These are phyloP conservation scores for Tenebrio molitor DNA, from an alignment of 1,140 invertebrate species.

Conservation along the genomic window DNA sequence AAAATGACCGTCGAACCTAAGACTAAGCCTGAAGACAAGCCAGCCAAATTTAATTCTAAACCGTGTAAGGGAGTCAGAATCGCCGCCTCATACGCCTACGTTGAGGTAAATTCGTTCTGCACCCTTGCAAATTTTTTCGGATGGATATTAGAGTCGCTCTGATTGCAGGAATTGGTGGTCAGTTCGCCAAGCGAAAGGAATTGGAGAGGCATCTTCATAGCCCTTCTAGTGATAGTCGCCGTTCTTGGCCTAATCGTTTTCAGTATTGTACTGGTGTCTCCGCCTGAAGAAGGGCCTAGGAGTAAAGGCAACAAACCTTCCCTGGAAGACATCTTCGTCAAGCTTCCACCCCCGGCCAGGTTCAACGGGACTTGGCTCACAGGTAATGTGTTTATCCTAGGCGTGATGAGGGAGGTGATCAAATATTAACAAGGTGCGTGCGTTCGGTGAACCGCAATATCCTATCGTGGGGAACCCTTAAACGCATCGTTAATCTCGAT, in stretches of 20 bases:
- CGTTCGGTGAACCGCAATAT: conserved; percentile 11
- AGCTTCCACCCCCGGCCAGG: conserved; percentile 72
- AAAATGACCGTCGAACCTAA: conserved; percentile 33
- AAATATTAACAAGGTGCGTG: conserved; percentile 21
- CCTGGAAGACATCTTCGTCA: conserved; percentile 76
- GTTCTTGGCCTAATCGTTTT: conserved; percentile 89
- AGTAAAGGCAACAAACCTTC: conserved; percentile 76
- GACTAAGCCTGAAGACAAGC: conserved; percentile 39
- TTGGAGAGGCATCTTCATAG: conserved; percentile 92
- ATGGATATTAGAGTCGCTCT: too few relatives aligned
- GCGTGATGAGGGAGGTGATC: neutral
- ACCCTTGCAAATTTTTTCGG: too few relatives aligned
- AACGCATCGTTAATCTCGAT: conserved; percentile 20
- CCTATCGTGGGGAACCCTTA: conserved; percentile 2
- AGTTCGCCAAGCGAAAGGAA: conserved; percentile 86
- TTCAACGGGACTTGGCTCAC: conserved; percentile 88
- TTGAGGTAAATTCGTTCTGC: conserved; percentile 63
- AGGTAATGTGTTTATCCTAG: conserved; percentile 69
- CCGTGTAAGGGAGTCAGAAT: conserved; percentile 59
- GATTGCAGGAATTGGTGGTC: conserved; percentile 82
- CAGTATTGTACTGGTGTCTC: conserved; percentile 88
- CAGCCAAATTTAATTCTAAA: conserved; percentile 51
- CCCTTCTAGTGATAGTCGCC: conserved; percentile 87
- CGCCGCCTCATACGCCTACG: conserved; percentile 60
- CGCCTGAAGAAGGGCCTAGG: conserved; percentile 78